A percentile compares a stretch with the other conserved stretches of the same genome.
Conservation (phyloP, 2,797 vertebrate genomes). For the Heliangelus exortis region DNA sequence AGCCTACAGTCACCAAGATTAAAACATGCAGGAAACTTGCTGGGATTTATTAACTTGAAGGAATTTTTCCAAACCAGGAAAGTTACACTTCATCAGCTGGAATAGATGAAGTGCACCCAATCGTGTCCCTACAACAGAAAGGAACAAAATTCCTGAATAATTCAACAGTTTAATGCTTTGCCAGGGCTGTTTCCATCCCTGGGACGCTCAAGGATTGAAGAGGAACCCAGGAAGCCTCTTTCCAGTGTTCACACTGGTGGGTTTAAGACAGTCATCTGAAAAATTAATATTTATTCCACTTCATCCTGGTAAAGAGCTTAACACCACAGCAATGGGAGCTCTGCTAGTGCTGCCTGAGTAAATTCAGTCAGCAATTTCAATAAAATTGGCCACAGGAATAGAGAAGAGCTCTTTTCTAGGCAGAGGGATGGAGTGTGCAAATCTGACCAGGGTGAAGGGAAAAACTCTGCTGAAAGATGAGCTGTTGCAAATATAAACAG, state of each 20-base stretch:
- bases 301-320: not conserved
- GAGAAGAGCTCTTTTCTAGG: not conserved
- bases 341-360: not conserved
- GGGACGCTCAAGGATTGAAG: not conserved
- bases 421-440: not conserved
- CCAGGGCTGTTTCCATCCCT: not conserved
- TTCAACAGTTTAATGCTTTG: not conserved
- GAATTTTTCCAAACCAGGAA: not conserved
- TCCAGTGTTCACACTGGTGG: not conserved
- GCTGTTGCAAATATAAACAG: not conserved
- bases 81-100: not conserved
- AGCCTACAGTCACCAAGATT: not conserved
- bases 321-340: not conserved
- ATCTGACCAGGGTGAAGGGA: not conserved
- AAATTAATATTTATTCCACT: not conserved
- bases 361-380: not conserved
- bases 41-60: not conserved
- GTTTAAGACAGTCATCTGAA: not conserved
- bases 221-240: not conserved
- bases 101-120: not conserved
- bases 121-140: not conserved
- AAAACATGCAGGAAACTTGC: not conserved
- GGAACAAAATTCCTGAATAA: not conserved
- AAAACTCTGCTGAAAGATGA: not conserved
- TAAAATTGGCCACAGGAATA: not conserved